Evolutionary conservation across 1,140 invertebrate species (phyloP).

Genomic region (Amphibalanus amphitrite): DNA sequence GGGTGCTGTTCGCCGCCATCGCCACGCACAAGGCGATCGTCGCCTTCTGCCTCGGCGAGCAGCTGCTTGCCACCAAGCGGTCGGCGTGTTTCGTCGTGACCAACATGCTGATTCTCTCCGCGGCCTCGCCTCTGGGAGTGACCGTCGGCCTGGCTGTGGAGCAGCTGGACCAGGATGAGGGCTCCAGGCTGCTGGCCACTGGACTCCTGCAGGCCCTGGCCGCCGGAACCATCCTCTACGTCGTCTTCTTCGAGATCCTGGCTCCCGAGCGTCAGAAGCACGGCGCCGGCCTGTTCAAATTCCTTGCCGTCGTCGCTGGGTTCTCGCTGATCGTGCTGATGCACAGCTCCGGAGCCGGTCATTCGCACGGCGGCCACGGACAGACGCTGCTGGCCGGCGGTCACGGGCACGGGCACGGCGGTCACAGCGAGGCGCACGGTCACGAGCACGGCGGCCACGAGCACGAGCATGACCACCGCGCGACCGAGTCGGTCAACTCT

Average conservation of each 20-base stretch:
- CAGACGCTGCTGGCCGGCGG: not conserved
- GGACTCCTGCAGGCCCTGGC: constrained; percentile 32
- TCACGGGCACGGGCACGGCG: not conserved
- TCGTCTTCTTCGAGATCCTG: constrained; percentile 44
- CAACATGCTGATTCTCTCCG: constrained; percentile 56
- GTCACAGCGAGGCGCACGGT: not conserved
- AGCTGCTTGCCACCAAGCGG: constrained; percentile 25
- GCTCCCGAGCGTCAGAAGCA: constrained; percentile 41
- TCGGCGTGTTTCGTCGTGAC: constrained; percentile 30
- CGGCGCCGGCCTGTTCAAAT: constrained; percentile 41
- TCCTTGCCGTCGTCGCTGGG: constrained; percentile 40
- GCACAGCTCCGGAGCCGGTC: constrained; percentile 14
- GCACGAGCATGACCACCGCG: too few species aligned
- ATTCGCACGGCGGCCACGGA: constrained; percentile 12
- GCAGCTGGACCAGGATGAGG: constrained; percentile 25
- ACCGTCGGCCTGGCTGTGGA: constrained; percentile 37
- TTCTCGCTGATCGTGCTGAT: constrained; percentile 21
- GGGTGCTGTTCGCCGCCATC: constrained; percentile 39
- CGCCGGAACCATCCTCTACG: constrained; percentile 42
- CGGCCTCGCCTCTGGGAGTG: constrained; percentile 60
- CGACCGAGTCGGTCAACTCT: not conserved
- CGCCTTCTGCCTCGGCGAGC: constrained; percentile 32
- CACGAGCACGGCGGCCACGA: not conserved
- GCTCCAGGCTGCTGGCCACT: constrained; percentile 21
- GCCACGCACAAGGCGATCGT: constrained; percentile 54